Base-by-base conservation (phyloP, 2,113 vertebrate genomes). In the Alaudala cheleensis region DNA sequence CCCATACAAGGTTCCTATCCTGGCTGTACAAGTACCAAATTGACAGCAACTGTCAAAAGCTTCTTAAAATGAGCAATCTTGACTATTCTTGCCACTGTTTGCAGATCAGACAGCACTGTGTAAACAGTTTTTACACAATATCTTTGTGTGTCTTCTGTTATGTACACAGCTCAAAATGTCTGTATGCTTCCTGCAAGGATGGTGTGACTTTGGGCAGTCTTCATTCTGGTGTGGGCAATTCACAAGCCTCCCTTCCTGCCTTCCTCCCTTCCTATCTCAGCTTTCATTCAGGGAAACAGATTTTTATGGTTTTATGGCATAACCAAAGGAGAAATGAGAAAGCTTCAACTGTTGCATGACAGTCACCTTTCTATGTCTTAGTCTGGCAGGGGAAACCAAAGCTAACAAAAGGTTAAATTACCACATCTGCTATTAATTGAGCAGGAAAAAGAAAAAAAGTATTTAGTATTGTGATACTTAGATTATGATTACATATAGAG, bases 11-110 rank as follows among this genome's bases (percentile, higher is more conserved):
- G 49, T 9, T 57, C 25, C 25, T 28, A 14, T 16, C n/a, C 40
- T 60, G 73, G 26, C 49, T 79, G 20, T 60, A 62, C 58, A 54
- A 86, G 70, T 14, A 25, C n/a, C 62, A 45, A 44, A 26, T 25
- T 86, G 84, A 78, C 58, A 91, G 69, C 21, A 81, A 56, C 39
- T 83, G 42, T 60, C 60, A 88, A 64, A 50, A 60, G 22, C 40
- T 80, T 78, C 92, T 83, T 64, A 72, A 86, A 92, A 80, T 3
- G 7, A 72, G 6, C 39, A 80, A 1, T 34, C 56, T 70, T 81
- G 33, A 21, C 16, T 53, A 16, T 16, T 24, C n/a, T 34, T 76
- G 37, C 37, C 18, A 9, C 58, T 70, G 20, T 45, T 54, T 81
- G 21, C n/a, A 78, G 42, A 50, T 53, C 39, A 56, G 29, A 58